Conservation (phyloP, 2,113 vertebrate genomes). For the Neolamprologus brichardi region DNA sequence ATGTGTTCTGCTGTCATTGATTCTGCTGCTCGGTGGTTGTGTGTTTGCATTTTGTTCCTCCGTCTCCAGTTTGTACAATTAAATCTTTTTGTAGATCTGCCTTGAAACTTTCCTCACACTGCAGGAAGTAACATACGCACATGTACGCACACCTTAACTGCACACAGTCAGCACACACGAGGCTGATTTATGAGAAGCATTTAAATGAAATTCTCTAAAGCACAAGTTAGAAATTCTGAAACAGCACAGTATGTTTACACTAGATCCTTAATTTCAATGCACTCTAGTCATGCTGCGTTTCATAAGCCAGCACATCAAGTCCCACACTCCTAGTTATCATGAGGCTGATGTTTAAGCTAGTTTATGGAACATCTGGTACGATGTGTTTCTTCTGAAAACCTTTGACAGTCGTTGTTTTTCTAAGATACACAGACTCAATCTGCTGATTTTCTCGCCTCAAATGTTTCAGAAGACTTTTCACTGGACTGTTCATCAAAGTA, state of each 20-base stretch:
- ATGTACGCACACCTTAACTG: background rate
- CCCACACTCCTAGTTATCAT: accelerated
- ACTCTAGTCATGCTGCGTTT: accelerated
- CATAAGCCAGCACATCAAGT: background rate
- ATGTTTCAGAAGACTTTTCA: background rate
- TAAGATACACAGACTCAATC: background rate
- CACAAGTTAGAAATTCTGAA: background rate
- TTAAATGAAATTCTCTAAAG: background rate
- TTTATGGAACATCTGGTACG: background rate
- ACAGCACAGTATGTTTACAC: background rate
- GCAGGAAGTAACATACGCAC: background rate
- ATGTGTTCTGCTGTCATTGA: background rate
- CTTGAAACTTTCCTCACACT: background rate
- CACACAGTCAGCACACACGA: background rate
- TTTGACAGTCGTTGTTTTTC: accelerated
- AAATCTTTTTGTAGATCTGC: accelerated
- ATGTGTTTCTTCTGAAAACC: background rate
- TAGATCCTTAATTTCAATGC: background rate
- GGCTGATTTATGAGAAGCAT: background rate
- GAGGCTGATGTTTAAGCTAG: too few species aligned
- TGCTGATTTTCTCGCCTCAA: background rate
- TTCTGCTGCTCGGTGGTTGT: background rate
- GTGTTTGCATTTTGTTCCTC: background rate
- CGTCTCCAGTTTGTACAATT: background rate
- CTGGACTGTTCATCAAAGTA: background rate